Base-by-base conservation (phyloP, 2,888 invertebrate genomes). In the Latrodectus elegans region DNA sequence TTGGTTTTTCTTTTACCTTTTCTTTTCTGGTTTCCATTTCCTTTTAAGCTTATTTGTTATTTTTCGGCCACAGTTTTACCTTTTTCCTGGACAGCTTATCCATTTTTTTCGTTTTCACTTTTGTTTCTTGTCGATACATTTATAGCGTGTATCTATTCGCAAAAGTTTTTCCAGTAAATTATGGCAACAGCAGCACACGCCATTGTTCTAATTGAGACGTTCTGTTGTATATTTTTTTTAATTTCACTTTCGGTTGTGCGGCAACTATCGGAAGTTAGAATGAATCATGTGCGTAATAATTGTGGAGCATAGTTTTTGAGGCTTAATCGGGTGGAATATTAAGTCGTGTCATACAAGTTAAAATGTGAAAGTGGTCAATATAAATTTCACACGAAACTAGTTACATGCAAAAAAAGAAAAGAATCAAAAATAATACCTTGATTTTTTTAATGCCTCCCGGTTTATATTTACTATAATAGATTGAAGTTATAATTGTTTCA, bases 41-140 rank as follows among this genome's bases (percentile, higher is more conserved):
- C 80, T 74, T 74, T 79, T 52, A 53, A 64, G 74, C 52, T 73
- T 81, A 73, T 81, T 81, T 81, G 67, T 81, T 74, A 74, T 81
- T 73, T 81, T 81, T 81, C 81, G 74, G 38, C 15, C 67, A 72
- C 64, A 64, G 3, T 73, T 74, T 65, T 81, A 52, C 38, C 38
- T 38, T 81, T 67, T 79, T 15, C 51, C 55, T 60, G 74, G 74
- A 60, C 60, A 15, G 22, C 17, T 68, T 52, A 22, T 68, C 22
- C 64, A 49, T 75, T 53, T 14, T 22, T 76, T n/a, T 65, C n/a
- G 49, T 64, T 65, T 49, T 51, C 65, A 14, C 11, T 15, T 26
- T 60, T n/a, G 17, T 53, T 68, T 67, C 52, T 53, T 65, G 49
- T 49, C 76, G 52, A 76, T 76, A 51, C 17, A 65, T 38, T 15